phyloP scores from a whole-genome alignment of 1,140 invertebrate genomes.

The Camponotus vicinus region DNA sequence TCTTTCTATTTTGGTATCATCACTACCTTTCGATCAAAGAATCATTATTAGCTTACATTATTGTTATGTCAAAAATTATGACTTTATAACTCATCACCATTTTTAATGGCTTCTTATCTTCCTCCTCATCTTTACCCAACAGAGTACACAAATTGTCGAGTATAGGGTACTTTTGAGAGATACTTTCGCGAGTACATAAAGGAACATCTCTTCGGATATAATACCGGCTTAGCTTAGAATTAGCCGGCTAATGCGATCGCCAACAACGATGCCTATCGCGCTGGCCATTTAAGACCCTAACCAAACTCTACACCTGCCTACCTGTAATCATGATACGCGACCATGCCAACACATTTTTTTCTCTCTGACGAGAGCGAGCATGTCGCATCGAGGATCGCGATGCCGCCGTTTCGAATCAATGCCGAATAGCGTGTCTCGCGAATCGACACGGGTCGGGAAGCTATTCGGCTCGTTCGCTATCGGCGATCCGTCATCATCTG shows the following conservation, averaged over 20 bases:
- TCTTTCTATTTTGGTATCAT: too few species aligned
- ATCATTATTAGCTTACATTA: not conserved
- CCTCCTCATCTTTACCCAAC: not conserved
- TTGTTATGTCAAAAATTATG: not conserved
- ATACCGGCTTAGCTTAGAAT: conserved; percentile 76
- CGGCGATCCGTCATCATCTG: not conserved
- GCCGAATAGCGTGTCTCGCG: not conserved
- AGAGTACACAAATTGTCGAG: conserved; percentile 31
- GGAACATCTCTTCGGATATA: conserved; percentile 60
- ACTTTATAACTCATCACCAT: not conserved
- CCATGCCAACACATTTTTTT: conserved; percentile 71
- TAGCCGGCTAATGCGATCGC: conserved; percentile 74
- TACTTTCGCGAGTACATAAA: not conserved
- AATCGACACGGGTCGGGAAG: conserved; percentile 41
- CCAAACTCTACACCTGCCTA: conserved; percentile 76
- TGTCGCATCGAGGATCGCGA: conserved; percentile 9
- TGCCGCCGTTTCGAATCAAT: conserved; percentile 21
- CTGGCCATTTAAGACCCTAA: conserved; percentile 73
- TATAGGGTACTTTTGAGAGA: not conserved
- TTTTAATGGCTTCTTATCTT: not conserved
- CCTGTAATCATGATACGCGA: conserved; percentile 69
- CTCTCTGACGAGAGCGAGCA: conserved; percentile 9
- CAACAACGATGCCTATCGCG: conserved; percentile 72
- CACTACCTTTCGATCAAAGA: too few species aligned
- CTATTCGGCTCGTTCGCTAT: conserved; percentile 21